Evolutionary conservation across 1,140 invertebrate species (phyloP).

Genomic region (Sesamia nonagrioides): DNA sequence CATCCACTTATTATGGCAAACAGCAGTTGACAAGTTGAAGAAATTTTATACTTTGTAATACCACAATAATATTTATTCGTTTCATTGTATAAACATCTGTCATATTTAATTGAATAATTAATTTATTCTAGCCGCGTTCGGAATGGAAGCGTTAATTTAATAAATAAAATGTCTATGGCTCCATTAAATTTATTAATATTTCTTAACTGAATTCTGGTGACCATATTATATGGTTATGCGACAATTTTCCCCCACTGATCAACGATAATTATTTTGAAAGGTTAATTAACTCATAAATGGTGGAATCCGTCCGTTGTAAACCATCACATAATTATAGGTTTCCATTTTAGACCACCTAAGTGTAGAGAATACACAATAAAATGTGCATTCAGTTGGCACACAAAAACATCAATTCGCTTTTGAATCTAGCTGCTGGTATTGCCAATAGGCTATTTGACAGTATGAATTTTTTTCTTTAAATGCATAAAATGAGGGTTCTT

Average conservation of each 20-base stretch:
- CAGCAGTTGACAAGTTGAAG: too few species aligned
- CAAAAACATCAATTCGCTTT: too few species aligned
- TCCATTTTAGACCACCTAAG: background rate
- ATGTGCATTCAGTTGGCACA: too few species aligned
- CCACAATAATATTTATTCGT: too few species aligned
- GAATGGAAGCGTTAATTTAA: background rate
- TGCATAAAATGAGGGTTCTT: too few species aligned
- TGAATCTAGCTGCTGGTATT: too few species aligned
- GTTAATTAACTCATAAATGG: background rate
- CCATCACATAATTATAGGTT: background rate
- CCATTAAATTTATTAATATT: conserved; percentile 1
- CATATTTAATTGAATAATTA: background rate
- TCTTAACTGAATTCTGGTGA: conserved; percentile 3
- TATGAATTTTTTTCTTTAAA: too few species aligned
- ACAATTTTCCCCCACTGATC: conserved; percentile 6
- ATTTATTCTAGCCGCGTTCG: background rate
- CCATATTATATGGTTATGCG: background rate
- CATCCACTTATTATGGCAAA: too few species aligned
- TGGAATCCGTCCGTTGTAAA: background rate
- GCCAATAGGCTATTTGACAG: too few species aligned
- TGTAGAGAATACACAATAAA: too few species aligned
- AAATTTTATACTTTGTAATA: too few species aligned
- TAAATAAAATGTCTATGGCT: background rate
- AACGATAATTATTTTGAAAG: background rate
- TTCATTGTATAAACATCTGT: too few species aligned